Conservation (phyloP, 2,888 invertebrate genomes). For the Ochropleura plecta region DNA sequence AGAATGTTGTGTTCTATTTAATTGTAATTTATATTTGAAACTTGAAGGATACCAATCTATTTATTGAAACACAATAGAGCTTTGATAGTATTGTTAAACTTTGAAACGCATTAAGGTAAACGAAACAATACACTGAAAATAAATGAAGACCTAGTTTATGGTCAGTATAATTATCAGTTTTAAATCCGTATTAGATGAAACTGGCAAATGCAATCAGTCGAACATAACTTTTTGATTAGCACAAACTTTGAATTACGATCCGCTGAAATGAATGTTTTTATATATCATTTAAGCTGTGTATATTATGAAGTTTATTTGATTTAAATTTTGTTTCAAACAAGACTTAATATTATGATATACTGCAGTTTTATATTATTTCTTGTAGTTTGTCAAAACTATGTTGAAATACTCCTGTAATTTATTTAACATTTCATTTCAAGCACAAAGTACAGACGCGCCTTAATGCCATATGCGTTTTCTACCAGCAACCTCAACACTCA, state of each 20-base stretch:
- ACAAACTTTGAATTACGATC: conserved; percentile 3
- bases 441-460: no score
- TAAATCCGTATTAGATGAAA: background rate
- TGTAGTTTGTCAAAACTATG: background rate
- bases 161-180: background rate
- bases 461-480: no score
- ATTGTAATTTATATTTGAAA: background rate
- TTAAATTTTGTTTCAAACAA: conserved; percentile 2
- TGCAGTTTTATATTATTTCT: background rate
- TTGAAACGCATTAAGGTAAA: background rate
- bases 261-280: background rate
- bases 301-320: background rate
- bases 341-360: background rate
- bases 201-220: background rate
- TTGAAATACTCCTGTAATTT: background rate
- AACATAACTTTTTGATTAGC: conserved; percentile 3
- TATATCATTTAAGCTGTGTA: background rate
- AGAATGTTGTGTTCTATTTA: background rate
- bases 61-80: background rate
- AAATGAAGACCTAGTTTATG: background rate
- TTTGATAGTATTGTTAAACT: conserved; percentile 2
- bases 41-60: background rate
- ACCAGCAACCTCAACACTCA: no score
- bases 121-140: background rate
- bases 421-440: background rate